Evolutionary conservation across 2,888 invertebrate species (phyloP).

Genomic region (Eretmocerus hayati): DNA sequence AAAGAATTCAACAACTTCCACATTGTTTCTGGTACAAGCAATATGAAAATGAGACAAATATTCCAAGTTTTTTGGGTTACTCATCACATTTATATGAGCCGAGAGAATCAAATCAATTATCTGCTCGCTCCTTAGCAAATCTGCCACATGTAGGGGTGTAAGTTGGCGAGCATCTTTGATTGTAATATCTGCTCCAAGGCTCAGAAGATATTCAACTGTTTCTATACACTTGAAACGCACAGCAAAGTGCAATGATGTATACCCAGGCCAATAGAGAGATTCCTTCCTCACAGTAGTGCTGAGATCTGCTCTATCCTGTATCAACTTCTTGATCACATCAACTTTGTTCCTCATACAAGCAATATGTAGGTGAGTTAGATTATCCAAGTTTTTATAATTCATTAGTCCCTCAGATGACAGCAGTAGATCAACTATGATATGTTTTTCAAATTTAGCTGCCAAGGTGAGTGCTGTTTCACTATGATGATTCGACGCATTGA

Average conservation of each 20-base stretch:
- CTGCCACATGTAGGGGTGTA: slow-evolving; percentile 1
- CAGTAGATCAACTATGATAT: no score
- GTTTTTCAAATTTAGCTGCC: no score
- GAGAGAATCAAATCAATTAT: no score
- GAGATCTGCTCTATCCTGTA: background rate
- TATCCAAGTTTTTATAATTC: no score
- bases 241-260: slow-evolving; percentile 7
- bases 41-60: background rate
- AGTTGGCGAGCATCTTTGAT: background rate
- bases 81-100: no score
- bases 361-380: background rate
- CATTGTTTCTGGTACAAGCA: background rate
- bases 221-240: background rate
- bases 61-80: background rate
- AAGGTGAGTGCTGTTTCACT: no score
- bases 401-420: no score
- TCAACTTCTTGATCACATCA: no score
- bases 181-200: background rate
- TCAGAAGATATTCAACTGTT: background rate
- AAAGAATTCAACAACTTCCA: background rate
- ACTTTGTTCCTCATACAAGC: no score
- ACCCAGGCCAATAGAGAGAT: background rate
- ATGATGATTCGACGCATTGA: no score
- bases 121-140: no score
- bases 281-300: background rate